Evolutionary conservation across 2,888 invertebrate genomes (phyloP), one percentile per base, ranked within the genome.

Genomic region (Pterostichus madidus): DNA sequence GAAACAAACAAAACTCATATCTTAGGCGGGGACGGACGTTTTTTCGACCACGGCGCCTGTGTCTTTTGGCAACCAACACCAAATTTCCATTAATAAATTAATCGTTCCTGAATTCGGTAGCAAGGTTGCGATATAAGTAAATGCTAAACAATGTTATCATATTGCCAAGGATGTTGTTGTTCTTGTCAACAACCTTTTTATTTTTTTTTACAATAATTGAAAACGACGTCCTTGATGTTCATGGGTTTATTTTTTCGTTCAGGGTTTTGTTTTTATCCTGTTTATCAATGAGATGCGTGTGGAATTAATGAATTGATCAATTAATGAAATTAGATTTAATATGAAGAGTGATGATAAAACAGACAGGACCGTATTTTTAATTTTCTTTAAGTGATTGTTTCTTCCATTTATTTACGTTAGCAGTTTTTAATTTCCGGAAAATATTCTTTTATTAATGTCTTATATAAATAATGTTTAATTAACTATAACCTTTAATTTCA

Each of bases 21-120:
- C 79, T 79, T 79, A 79, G 64, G 64, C 61, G 75, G 75, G 32
- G 75, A 75, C 75, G 31, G 24, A 31, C 7, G 75, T 32, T 75
- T 75, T 75, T 75, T 75, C 32, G n/a, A 24, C 24, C 75, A 52
- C n/a, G 81, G 81, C 81, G 80, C 80, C 80, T 71, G 15, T 17
- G 56, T 71, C 71, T 80, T 15, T 80, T 80, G 80, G 80, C 80
- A 80, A 73, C 81, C 31, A 24, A 81, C 81, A 75, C 81, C 31
- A 46, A 75, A 81, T 75, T 52, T 75, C 81, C 81, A 81, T 81
- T 81, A 81, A 81, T 81, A 81, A 75, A 81, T 81, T 81, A 81
- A 81, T 81, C 75, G 81, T n/a, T 79, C 10, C 56, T 59, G 78
- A 44, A 78, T 78, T 35, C 39, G 39, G 78, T 78, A 15, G 59